These are phyloP conservation scores for Scrobipalpa atriplicella DNA, from an alignment of 2,888 invertebrate species.

Conservation along the genomic window DNA sequence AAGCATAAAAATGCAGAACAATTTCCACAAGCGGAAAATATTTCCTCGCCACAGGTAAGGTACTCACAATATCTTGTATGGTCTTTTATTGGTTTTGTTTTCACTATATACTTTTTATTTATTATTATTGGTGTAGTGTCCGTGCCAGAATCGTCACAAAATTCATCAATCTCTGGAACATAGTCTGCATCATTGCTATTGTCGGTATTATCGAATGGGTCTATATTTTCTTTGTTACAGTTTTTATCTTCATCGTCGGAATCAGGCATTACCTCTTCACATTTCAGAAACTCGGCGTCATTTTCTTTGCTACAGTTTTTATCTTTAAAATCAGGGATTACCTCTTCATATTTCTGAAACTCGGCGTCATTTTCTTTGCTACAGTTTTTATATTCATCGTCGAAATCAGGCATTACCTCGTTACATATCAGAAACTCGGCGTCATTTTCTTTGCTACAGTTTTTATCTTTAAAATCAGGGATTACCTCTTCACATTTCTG, in stretches of 20 bases:
- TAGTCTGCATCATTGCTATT: slow-evolving; percentile 9
- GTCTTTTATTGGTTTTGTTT: background rate
- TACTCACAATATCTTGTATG: background rate
- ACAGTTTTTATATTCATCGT: background rate
- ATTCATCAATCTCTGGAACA: background rate
- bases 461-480: no score
- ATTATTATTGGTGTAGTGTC: background rate
- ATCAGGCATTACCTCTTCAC: background rate
- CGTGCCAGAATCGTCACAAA: background rate
- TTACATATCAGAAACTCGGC: background rate
- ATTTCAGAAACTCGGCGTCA: background rate
- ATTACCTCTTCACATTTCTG: no score
- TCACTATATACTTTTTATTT: background rate
- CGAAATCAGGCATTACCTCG: background rate
- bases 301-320: no score
- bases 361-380: background rate
- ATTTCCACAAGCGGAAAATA: no score
- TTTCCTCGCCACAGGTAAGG: no score
- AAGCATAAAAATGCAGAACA: no score
- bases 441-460: no score
- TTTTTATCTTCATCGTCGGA: background rate
- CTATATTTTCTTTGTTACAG: background rate
- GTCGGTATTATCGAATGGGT: background rate
- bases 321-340: no score
- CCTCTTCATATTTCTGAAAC: no score